Evolutionary conservation across 2,888 invertebrate species (phyloP), one percentile per base, ranked within the genome.

Genomic region (Deilephila elpenor): DNA sequence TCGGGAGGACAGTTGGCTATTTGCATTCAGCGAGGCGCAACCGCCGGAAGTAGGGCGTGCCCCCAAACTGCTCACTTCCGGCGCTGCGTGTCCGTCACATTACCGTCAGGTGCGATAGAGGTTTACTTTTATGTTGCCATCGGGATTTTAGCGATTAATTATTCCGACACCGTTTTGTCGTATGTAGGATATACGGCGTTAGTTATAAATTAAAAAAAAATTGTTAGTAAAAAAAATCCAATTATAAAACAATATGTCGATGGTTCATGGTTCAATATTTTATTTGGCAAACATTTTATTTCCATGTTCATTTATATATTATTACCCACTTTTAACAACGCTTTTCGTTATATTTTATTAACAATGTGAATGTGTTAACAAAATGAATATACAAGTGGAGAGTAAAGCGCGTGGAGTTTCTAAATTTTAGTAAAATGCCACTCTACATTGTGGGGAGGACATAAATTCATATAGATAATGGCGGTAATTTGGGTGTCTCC

Each of bases 21-120:
- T 94, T 91, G 91, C 92, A 93, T 93, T 88, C 93, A 91, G 77
- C 89, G 89, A 82, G 83, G 92, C 91, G 91, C 92, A 93, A 91
- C 92, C 89, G 86, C 84, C 91, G 94, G 93, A 93, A 90, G 85
- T 79, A 83, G 89, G 91, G 90, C 87, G 89, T 88, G 91, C 88
- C 91, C 91, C 90, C 88, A 91, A 92, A 93, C 93, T 91, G 89
- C 89, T 88, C 87, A 79, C 89, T 92, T 93, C 94, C 93, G 74
- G 59, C 64, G 70, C 56, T 72, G 72, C 32, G 51, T 72, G 62
- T 72, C 62, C 61, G 62, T 32, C 70, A 71, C 71, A 64, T 74
- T 70, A 62, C 53, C 72, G 72, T 70, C 71, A 70, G 67, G 59
- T 72, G 71, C 64, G 20, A 53, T 51, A 62, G 53, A 62, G 51